Percentiles rank a stretch among this genome's conserved stretches.
Conservation (phyloP, 2,888 invertebrate genomes). For the Idaea straminata region DNA sequence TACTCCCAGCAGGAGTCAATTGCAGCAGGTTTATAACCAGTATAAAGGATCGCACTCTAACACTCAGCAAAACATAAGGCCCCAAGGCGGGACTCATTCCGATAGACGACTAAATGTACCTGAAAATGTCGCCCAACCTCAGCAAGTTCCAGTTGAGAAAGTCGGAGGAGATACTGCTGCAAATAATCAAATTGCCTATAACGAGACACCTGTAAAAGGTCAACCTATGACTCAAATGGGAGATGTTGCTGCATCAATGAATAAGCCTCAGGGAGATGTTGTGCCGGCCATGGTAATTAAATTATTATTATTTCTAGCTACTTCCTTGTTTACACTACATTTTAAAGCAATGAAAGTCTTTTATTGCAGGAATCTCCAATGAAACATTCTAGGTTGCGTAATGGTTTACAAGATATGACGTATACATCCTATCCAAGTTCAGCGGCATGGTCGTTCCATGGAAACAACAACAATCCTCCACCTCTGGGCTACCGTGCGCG, state of each 20-base stretch:
- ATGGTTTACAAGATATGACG: conserved; percentile 68
- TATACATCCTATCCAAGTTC: conserved; percentile 56
- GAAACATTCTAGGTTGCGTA: conserved; percentile 41
- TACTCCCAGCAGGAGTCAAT: conserved; percentile 57
- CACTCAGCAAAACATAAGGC: conserved; percentile 57
- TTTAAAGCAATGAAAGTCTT: not conserved
- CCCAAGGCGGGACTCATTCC: conserved; percentile 45
- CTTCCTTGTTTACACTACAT: not conserved
- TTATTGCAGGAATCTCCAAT: conserved; percentile 34
- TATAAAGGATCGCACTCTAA: conserved; percentile 67
- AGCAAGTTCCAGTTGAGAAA: conserved; percentile 50
- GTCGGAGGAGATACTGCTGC: conserved; percentile 55
- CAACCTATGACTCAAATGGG: conserved; percentile 42
- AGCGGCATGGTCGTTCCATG: conserved; percentile 68
- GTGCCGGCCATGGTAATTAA: conserved; percentile 15
- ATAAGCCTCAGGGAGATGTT: conserved; percentile 30
- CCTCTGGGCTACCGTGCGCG: conserved; percentile 29
- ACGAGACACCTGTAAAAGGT: conserved; percentile 29
- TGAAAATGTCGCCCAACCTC: conserved; percentile 23
- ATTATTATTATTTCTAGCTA: not conserved
- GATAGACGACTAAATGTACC: conserved; percentile 49
- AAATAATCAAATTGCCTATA: conserved; percentile 37
- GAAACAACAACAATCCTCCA: conserved; percentile 32
- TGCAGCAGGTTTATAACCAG: conserved; percentile 65
- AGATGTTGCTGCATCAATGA: conserved; percentile 40